phyloP scores from a whole-genome alignment of 2,113 vertebrate species.

The Chloroceryle aenea region DNA sequence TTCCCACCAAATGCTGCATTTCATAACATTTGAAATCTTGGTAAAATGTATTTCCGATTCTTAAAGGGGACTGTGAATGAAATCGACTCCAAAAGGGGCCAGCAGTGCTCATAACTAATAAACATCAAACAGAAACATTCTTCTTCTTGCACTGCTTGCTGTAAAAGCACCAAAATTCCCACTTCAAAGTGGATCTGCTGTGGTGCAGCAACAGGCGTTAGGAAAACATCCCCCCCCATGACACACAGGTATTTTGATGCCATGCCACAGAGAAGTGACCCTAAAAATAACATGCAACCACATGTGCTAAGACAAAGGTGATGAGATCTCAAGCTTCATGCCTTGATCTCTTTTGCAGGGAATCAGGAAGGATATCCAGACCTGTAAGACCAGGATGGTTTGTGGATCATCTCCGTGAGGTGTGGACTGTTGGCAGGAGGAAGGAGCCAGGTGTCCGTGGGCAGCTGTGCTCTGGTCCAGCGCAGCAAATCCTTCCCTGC shows the following conservation, averaged over 20 bases:
- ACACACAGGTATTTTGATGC: not conserved
- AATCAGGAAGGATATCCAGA: not conserved
- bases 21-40: not conserved
- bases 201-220: not conserved
- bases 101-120: conserved; percentile 2
- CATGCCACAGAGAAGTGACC: not conserved
- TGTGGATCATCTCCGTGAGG: not conserved
- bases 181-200: not conserved
- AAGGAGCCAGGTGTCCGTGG: not conserved
- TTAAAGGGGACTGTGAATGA: not conserved
- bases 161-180: not conserved
- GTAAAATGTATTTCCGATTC: not conserved
- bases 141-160: not conserved
- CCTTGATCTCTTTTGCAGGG: not conserved
- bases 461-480: not conserved
- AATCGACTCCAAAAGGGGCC: conserved; percentile 3
- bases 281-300: not conserved
- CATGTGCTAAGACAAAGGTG: not conserved
- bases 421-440: not conserved
- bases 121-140: not conserved
- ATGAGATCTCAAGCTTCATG: not conserved
- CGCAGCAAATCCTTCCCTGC: not conserved
- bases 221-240: not conserved
- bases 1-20: not conserved
- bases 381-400: not conserved